Evolutionary conservation across 2,888 invertebrate genomes (phyloP).

Genomic region (Eucriotettix oculatus): DNA sequence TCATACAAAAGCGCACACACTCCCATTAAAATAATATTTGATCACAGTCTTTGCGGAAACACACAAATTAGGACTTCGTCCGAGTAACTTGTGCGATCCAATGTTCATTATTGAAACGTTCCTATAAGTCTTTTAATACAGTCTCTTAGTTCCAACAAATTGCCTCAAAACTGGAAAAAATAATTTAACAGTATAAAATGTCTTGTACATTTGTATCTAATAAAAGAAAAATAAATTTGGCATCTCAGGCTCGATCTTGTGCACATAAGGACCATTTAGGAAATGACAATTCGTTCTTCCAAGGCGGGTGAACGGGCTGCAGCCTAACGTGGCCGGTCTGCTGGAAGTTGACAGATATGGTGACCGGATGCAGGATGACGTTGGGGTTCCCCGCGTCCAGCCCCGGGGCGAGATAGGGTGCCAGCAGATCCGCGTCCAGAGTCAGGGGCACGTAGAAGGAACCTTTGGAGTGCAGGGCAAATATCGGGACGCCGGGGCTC

Average conservation of each 20-base stretch:
- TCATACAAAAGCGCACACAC: no score
- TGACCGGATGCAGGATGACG: conserved; percentile 65
- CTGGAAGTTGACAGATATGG: conserved; percentile 71
- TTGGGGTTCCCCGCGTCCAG: conserved; percentile 22
- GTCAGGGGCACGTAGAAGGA: conserved; percentile 76
- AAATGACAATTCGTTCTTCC: neutral
- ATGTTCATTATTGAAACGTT: no score
- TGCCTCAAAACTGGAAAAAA: no score
- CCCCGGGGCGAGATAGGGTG: conserved; percentile 41
- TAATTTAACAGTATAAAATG: no score
- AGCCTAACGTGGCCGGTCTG: conserved; percentile 8
- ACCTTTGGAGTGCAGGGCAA: conserved; percentile 78
- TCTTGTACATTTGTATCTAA: no score
- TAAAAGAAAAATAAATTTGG: no score
- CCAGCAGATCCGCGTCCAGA: conserved; percentile 53
- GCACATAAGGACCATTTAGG: neutral
- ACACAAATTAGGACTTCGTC: no score
- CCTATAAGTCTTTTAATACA: no score
- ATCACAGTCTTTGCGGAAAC: no score
- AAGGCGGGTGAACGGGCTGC: neutral
- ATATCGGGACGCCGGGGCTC: conserved; percentile 54
- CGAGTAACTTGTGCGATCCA: no score
- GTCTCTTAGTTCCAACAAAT: no score
- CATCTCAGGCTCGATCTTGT: neutral
- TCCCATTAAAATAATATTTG: no score